phyloP scores from a whole-genome alignment of 2,888 invertebrate species.

The Nebria brevicollis region DNA sequence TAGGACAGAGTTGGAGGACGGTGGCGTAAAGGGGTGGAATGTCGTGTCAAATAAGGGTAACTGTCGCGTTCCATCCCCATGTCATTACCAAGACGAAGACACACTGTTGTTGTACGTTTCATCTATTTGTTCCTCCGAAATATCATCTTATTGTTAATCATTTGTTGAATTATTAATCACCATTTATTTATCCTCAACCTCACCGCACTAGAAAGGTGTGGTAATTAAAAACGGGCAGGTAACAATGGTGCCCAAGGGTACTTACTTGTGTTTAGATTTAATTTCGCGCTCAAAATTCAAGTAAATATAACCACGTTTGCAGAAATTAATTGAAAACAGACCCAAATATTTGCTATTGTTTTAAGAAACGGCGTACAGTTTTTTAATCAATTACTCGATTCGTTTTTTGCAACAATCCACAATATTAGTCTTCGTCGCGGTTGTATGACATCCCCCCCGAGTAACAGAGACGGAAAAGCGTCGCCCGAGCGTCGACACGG shows the following conservation, averaged over 20 bases:
- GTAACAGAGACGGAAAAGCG: background rate
- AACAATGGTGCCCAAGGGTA: background rate
- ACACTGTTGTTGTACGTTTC: background rate
- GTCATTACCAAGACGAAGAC: background rate
- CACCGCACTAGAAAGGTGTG: background rate
- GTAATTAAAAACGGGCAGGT: background rate
- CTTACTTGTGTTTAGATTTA: constrained; percentile 6
- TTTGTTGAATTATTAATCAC: background rate
- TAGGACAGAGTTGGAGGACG: background rate
- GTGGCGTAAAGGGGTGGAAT: background rate
- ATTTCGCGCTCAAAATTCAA: constrained; percentile 15
- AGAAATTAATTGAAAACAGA: background rate
- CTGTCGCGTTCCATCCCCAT: background rate
- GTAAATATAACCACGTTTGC: constrained; percentile 1
- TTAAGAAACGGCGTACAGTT: background rate
- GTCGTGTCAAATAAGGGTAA: constrained; percentile 1
- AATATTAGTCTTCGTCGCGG: background rate
- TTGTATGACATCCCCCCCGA: no score
- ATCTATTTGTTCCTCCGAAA: background rate
- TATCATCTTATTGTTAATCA: background rate
- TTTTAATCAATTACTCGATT: background rate
- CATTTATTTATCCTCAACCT: no score
- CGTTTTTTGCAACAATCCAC: background rate
- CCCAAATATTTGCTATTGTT: background rate
- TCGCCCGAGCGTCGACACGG: background rate